Conservation (phyloP, 2,113 vertebrate genomes). For the Dasyurus viverrinus region DNA sequence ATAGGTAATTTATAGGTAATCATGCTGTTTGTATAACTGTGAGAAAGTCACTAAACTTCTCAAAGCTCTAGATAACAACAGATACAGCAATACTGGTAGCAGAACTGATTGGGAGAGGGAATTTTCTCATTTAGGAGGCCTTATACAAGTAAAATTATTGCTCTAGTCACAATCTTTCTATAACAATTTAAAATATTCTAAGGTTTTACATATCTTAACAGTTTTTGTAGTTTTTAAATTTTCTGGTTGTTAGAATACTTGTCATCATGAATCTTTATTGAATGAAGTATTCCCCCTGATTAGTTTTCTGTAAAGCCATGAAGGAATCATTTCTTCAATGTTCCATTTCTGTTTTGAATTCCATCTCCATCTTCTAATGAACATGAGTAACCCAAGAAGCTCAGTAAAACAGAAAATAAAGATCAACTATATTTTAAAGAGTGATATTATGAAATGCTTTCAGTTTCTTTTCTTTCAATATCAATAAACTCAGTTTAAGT, state of each 20-base stretch:
- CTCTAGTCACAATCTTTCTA: background rate
- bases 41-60: background rate
- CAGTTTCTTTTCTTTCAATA: slow-evolving; percentile 29
- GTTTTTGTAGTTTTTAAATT: background rate
- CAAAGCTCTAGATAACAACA: background rate
- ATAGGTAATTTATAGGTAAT: background rate
- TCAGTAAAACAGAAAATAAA: slow-evolving; percentile 57
- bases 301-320: slow-evolving; percentile 36
- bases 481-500: slow-evolving; percentile 31
- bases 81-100: background rate
- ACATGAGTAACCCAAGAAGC: slow-evolving; percentile 5
- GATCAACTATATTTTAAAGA: slow-evolving; percentile 44
- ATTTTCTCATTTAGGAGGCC: background rate
- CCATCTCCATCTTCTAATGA: background rate
- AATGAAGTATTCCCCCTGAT: background rate
- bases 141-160: background rate
- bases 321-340: slow-evolving; percentile 38
- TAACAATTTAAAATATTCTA: slow-evolving; percentile 42
- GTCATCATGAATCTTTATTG: slow-evolving; percentile 42
- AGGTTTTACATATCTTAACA: background rate
- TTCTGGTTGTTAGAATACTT: background rate
- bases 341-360: background rate
- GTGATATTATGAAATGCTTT: slow-evolving; percentile 33
- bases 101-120: background rate
- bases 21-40: background rate